Conservation (phyloP, 1,140 invertebrate species). For the Lordiphosa mommai region DNA sequence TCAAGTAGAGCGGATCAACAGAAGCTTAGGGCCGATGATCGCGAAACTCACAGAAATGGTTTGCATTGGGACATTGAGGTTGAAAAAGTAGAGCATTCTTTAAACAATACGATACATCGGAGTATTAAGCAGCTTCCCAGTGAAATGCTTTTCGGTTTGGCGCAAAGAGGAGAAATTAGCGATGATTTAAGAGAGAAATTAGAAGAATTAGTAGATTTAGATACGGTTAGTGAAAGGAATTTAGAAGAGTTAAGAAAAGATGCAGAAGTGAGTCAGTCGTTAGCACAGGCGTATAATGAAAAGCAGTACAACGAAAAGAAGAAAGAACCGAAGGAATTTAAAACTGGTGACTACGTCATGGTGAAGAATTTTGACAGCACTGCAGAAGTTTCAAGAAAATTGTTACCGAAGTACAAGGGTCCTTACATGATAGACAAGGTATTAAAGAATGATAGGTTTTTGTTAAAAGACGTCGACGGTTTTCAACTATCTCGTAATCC, state of each 20-base stretch:
- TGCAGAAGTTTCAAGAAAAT: conserved; percentile 9
- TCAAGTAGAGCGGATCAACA: too few species aligned
- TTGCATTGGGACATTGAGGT: conserved; percentile 34
- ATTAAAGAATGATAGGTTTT: background rate
- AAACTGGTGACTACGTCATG: conserved; percentile 41
- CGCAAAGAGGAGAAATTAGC: conserved; percentile 8
- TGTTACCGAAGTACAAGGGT: conserved; percentile 21
- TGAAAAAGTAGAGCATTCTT: conserved; percentile 35
- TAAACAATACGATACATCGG: conserved; percentile 52
- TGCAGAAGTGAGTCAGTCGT: conserved; percentile 1
- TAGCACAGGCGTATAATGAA: conserved; percentile 17
- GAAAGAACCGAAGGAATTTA: conserved; percentile 16
- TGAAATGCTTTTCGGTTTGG: conserved; percentile 34
- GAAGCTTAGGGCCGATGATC: conserved; percentile 34
- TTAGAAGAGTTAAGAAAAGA: conserved; percentile 9
- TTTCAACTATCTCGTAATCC: background rate
- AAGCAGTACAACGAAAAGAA: conserved; percentile 9
- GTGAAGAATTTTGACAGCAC: conserved; percentile 34
- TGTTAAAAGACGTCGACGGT: conserved; percentile 15
- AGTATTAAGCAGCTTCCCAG: conserved; percentile 33
- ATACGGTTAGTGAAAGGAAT: background rate
- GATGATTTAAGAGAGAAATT: conserved; percentile 14
- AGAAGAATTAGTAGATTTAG: conserved; percentile 5
- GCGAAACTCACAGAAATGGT: conserved; percentile 17
- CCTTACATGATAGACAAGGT: conserved; percentile 22